phyloP scores from a whole-genome alignment of 2,113 vertebrate species.

The Mesoclemmys tuberculata region DNA sequence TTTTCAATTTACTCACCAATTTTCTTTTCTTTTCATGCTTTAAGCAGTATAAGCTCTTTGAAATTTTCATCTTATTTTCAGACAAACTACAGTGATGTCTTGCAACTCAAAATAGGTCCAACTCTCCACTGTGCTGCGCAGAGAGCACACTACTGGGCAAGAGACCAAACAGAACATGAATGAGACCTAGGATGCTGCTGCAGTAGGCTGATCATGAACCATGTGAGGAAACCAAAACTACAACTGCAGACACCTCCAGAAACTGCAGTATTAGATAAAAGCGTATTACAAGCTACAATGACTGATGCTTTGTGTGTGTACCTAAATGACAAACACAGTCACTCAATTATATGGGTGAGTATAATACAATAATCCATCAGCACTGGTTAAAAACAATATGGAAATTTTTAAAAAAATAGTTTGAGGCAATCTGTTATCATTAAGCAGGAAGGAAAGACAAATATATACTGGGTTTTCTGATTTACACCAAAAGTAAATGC shows the following conservation, averaged over 20 bases:
- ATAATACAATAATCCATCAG: not conserved
- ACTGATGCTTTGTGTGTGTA: not conserved
- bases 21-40: not conserved
- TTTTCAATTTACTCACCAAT: not conserved
- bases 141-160: not conserved
- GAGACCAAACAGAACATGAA: rapidly evolving
- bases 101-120: not conserved
- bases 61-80: not conserved
- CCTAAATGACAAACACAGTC: not conserved
- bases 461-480: not conserved
- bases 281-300: not conserved
- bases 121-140: not conserved
- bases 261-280: not conserved
- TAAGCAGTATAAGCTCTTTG: not conserved
- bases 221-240: not conserved
- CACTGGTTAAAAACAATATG: not conserved
- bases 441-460: not conserved
- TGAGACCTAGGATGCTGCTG: not conserved
- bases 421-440: not conserved
- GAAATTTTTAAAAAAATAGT: not conserved
- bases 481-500: not conserved
- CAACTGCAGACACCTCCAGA: not conserved
- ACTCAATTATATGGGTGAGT: not conserved
- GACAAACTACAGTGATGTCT: not conserved
- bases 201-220: not conserved